Base-by-base conservation (phyloP, 2,113 vertebrate species). In the Melanostigma gelatinosum region DNA sequence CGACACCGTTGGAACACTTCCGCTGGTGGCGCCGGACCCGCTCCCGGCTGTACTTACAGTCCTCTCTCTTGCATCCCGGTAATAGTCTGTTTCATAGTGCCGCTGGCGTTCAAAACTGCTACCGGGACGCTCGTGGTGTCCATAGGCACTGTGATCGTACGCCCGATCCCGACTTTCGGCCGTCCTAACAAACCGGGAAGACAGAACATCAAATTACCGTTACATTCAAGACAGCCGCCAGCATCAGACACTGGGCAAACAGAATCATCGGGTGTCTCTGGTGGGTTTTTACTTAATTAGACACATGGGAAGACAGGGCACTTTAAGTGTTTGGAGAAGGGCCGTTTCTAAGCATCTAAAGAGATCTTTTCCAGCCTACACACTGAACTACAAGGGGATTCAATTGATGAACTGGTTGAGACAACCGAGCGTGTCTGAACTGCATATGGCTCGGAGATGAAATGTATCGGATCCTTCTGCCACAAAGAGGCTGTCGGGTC, bases 51-150 rank as follows among this genome's bases (percentile, higher is more conserved):
- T 94, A 78, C 96, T 96, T 76, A 99, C 97, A 91, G 97, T 96
- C 92, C 98, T 96, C 82, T 99, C 98, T 57, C 97, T 96, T 82
- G 96, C 95, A 61, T 99, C 97, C 84, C 97, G 96, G 92, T 98
- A 99, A 95, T 99, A 99, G 95, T 99, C 98, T 86, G 97, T 96
- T 90, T 99, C 98, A 72, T 99, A 99, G 95, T 99, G 98, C 87
- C 98, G 95, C 38, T 97, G 97, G 71, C 98, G 96, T 92, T 99
- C 98, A 91, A 99, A 99, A 89, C 95, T 95, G 96, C 96, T 87
- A 94, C 96, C 96, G 88, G 97, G 96, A 89, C 98, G 97, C 93
- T 99, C 98, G 81, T 99, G 98, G 96, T 99, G 98, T 97, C 97
- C 98, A 93, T 99, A 99, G 96, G 97, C 96, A 96, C 96, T 96